Conservation (phyloP, 2,113 vertebrate species). For the Eretmodus cyanostictus region DNA sequence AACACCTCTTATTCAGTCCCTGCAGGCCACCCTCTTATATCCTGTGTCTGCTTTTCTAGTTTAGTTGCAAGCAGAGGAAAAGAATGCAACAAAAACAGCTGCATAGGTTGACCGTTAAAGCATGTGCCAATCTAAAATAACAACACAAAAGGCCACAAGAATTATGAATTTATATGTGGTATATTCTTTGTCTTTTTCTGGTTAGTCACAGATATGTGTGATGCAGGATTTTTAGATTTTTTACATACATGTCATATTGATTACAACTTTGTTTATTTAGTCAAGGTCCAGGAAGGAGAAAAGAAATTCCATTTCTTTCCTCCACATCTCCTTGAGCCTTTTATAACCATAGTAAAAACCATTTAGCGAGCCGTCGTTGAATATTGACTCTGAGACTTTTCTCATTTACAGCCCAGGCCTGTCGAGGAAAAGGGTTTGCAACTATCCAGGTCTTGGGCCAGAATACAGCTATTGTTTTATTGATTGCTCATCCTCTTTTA, state of each 20-base stretch:
- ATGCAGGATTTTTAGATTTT: neutral
- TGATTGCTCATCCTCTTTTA: conserved; percentile 46
- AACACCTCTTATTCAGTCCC: conserved; percentile 43
- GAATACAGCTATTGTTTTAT: conserved; percentile 60
- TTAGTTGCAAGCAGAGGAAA: neutral
- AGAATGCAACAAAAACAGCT: conserved; percentile 30
- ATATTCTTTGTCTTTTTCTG: neutral
- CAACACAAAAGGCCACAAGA: neutral
- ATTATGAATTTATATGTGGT: neutral
- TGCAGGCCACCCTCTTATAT: conserved; percentile 36
- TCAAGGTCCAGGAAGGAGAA: conserved; percentile 9
- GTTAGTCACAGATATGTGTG: neutral
- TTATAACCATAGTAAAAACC: conserved; percentile 27
- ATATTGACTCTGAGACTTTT: conserved; percentile 57
- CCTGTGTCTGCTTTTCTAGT: conserved; percentile 28
- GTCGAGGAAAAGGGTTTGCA: conserved; percentile 24
- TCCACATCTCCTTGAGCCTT: conserved; percentile 14
- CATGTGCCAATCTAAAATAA: neutral
- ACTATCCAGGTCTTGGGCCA: conserved; percentile 10
- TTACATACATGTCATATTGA: neutral
- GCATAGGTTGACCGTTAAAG: neutral
- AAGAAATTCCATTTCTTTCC: neutral
- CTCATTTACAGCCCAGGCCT: conserved; percentile 48
- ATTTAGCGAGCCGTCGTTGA: conserved; percentile 17
- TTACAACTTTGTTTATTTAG: conserved; percentile 10